Conservation (phyloP, 2,888 invertebrate genomes). For the Philopedon plagiatum region DNA sequence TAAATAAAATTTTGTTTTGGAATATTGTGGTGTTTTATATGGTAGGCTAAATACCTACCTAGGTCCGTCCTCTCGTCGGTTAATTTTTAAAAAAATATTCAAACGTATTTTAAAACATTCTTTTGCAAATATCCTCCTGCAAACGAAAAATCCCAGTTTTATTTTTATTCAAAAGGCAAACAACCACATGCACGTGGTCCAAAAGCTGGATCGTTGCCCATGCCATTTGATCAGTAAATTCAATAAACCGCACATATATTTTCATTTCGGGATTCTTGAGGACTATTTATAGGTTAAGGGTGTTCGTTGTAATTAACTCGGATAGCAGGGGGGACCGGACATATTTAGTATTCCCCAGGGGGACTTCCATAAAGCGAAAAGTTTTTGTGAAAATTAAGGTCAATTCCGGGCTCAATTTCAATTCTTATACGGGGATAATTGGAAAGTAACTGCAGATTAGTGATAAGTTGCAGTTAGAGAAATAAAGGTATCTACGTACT, state of each 20-base stretch:
- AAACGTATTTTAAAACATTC: too few relatives aligned
- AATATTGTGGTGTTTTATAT: too few relatives aligned
- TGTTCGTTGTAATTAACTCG: constrained; percentile 9
- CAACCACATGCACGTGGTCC: not conserved
- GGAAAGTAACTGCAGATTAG: too few relatives aligned
- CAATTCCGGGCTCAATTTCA: not conserved
- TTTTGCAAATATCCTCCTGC: too few relatives aligned
- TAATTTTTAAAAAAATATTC: too few relatives aligned
- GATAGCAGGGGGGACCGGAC: constrained; percentile 10
- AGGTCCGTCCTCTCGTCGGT: too few relatives aligned
- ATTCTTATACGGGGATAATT: too few relatives aligned
- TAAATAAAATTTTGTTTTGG: too few relatives aligned
- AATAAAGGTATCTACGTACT: too few relatives aligned
- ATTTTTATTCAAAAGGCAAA: not conserved
- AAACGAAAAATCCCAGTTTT: not conserved
- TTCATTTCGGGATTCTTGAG: constrained; percentile 13
- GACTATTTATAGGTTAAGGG: constrained; percentile 21
- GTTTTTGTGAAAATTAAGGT: not conserved
- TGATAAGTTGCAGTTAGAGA: too few relatives aligned
- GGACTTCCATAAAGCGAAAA: not conserved
- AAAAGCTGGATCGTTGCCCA: not conserved
- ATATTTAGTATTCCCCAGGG: constrained; percentile 11
- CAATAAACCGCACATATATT: constrained; percentile 23
- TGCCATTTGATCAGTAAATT: constrained; percentile 11
- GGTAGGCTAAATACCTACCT: too few relatives aligned